Evolutionary conservation across 2,113 vertebrate species (phyloP), one percentile per base, ranked within the genome.

Genomic region (Calyptomena viridis): DNA sequence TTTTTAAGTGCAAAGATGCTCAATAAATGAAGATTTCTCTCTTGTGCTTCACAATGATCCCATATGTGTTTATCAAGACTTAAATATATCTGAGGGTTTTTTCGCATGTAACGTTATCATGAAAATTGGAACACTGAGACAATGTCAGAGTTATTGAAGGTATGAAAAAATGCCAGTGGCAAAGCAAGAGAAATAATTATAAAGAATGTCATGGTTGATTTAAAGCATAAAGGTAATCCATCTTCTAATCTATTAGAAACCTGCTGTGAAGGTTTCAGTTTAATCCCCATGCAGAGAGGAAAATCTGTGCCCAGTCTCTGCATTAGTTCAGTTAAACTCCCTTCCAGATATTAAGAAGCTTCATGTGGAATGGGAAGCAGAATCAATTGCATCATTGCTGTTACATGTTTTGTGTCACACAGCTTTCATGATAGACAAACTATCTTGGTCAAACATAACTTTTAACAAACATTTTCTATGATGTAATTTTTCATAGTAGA

Each of bases 131-230:
- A 39, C 74, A 87, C 16, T 59, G 87, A 78, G 79, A 63, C 79
- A 72, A 31, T 49, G 52, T 93, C 44, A 84, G 47, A 76, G 42
- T 66, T 93, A 78, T 2, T 72, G 50, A 76, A 89, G 31, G 68
- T 78, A 50, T 79, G 53, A 86, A 73, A 74, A 94, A 80, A 72
- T 64, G 63, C 83, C 50, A 80, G 0, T 52, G 37, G 59, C 50
- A 76, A 86, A 56, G 68, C 84, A 90, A 82, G 63, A 86, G 28
- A 90, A 86, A 49, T 92, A 80, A 94, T 92, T 90, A 86, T 12
- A 49, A 67, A 56, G 44, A 64, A 33, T 44, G 50, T 83, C 68
- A 87, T 55, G 68, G 69, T 84, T 91, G 46, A 71, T 91, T 91
- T 84, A 89, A 94, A 86, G 37, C 47, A 28, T 80, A 71, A 86